phyloP scores from a whole-genome alignment of 2,888 invertebrate species.

The Dastarcus helophoroides region DNA sequence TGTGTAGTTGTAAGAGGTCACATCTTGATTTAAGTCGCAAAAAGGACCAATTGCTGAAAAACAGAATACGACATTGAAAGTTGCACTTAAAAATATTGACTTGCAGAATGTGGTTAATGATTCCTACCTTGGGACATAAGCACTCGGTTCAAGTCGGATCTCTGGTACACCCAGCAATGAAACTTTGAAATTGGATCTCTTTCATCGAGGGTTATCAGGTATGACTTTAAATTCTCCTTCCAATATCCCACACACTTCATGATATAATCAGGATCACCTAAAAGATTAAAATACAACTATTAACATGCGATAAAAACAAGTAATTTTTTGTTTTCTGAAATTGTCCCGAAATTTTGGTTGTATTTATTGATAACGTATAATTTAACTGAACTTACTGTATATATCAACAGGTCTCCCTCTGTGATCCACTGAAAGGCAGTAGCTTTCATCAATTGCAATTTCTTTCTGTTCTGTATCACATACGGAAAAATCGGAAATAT shows the following conservation, averaged over 20 bases:
- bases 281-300: slow-evolving; percentile 14
- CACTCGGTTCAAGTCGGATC: slow-evolving; percentile 84
- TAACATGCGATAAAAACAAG: too few species aligned
- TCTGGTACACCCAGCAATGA: slow-evolving; percentile 96
- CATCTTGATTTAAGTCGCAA: slow-evolving; percentile 82
- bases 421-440: slow-evolving; percentile 93
- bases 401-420: slow-evolving; percentile 90
- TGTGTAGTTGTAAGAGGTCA: slow-evolving; percentile 75
- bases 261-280: slow-evolving; percentile 84
- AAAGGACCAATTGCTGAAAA: slow-evolving; percentile 81
- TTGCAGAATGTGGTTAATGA: background rate
- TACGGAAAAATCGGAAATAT: slow-evolving; percentile 91
- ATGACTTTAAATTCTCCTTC: slow-evolving; percentile 96
- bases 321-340: slow-evolving; percentile 2
- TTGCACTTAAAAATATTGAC: slow-evolving; percentile 3
- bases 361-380: too few species aligned
- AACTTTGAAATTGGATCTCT: slow-evolving; percentile 92
- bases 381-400: slow-evolving; percentile 53
- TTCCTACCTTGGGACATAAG: slow-evolving; percentile 54
- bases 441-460: slow-evolving; percentile 87
- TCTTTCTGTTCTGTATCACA: slow-evolving; percentile 93
- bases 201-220: slow-evolving; percentile 91
- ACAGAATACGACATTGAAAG: too few species aligned
- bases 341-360: too few species aligned
- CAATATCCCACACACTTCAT: slow-evolving; percentile 97